These are phyloP conservation scores for Taenaris catops DNA, from an alignment of 2,888 invertebrate species.

Conservation along the genomic window DNA sequence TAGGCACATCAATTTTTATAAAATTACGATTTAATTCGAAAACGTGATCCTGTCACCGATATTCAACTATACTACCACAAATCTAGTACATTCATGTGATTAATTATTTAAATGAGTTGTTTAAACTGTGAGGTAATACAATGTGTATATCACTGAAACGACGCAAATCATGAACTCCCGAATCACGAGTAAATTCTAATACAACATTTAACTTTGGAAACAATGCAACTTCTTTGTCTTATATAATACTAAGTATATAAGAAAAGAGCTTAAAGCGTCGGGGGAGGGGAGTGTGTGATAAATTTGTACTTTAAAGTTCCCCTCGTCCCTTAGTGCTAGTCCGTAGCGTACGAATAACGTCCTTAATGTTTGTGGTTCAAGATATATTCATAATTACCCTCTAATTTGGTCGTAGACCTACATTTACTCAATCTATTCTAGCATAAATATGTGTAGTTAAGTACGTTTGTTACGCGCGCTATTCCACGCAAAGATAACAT, in stretches of 20 bases:
- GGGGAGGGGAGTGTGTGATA: conserved; percentile 58
- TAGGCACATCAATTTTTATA: conserved; percentile 81
- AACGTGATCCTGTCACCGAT: conserved; percentile 63
- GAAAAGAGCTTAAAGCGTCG: conserved; percentile 58
- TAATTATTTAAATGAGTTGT: conserved; percentile 35
- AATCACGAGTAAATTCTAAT: conserved; percentile 41
- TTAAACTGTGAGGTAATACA: conserved; percentile 28
- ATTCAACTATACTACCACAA: conserved; percentile 58
- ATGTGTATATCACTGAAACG: conserved; percentile 27
- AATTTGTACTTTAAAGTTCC: conserved; percentile 73
- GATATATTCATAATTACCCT: conserved; percentile 50
- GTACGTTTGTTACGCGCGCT: conserved; percentile 24
- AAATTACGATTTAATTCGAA: conserved; percentile 75
- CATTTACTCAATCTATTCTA: conserved; percentile 60
- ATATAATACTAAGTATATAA: conserved; percentile 56
- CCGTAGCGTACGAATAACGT: conserved; percentile 43
- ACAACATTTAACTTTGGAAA: conserved; percentile 57
- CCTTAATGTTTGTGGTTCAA: conserved; percentile 57
- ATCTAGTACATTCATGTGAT: conserved; percentile 54
- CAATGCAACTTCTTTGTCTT: conserved; percentile 52
- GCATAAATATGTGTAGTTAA: conserved; percentile 53
- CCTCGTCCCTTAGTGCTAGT: conserved; percentile 41
- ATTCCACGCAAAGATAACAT: conserved; percentile 22
- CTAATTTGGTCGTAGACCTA: conserved; percentile 73
- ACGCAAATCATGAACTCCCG: conserved; percentile 26